Conservation (phyloP, 2,797 vertebrate genomes). For the Ceryle rudis region DNA sequence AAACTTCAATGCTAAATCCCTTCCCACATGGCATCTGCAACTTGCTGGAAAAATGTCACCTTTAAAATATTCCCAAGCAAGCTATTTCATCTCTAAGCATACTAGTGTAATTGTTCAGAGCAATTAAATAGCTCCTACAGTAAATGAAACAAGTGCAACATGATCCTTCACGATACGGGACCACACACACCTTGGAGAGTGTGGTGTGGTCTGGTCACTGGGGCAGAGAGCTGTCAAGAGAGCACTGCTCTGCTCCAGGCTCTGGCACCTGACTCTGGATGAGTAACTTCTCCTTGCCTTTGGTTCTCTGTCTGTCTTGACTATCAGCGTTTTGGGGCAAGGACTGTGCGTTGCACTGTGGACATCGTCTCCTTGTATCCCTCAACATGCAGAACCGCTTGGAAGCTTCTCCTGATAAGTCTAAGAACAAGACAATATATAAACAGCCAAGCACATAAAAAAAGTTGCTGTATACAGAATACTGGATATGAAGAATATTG, state of each 20-base stretch:
- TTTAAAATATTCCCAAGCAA: constrained; percentile 47
- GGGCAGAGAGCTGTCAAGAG: not conserved
- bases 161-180: not conserved
- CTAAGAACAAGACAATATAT: not conserved
- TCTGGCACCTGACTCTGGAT: not conserved
- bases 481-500: not conserved
- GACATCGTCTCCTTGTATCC: rapidly evolving
- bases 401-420: not conserved
- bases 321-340: not conserved
- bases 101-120: constrained; percentile 31
- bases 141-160: constrained; percentile 44
- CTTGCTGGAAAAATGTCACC: not conserved
- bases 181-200: constrained; percentile 47
- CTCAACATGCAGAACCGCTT: not conserved
- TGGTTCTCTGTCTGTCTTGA: not conserved
- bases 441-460: not conserved
- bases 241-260: not conserved
- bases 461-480: not conserved
- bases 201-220: not conserved
- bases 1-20: not conserved
- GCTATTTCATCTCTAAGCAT: constrained; percentile 11
- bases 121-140: constrained; percentile 56
- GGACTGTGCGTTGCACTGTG: not conserved
- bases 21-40: not conserved
- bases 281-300: not conserved